Conservation (phyloP, 2,797 vertebrate genomes). For the Petrocephalus schoutedeni region DNA sequence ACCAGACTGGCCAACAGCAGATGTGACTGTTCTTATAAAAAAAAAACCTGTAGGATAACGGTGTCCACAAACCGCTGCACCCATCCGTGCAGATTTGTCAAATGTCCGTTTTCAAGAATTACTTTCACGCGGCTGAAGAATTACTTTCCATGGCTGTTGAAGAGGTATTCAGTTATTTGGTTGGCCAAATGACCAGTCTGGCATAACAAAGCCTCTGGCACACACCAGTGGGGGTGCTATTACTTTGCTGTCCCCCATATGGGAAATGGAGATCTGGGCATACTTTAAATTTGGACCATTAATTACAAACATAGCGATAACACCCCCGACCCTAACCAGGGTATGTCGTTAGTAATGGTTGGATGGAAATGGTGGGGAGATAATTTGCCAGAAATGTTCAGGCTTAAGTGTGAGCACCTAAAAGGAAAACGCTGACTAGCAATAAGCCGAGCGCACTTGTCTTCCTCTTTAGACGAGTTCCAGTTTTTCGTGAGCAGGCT, state of each 20-base stretch:
- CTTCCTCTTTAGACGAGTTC: constrained; percentile 76
- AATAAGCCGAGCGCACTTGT: neutral
- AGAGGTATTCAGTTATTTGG: neutral
- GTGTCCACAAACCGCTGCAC: neutral
- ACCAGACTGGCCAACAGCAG: neutral
- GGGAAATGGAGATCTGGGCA: neutral
- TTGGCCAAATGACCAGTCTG: neutral
- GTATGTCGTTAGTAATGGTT: neutral
- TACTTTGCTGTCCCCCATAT: neutral
- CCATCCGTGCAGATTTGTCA: neutral
- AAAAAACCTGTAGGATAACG: neutral
- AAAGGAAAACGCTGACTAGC: neutral
- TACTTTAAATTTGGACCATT: neutral
- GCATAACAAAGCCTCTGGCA: neutral
- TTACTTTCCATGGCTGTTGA: neutral
- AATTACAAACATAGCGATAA: neutral
- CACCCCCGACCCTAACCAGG: neutral
- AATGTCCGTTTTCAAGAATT: neutral
- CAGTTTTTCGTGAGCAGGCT: constrained; percentile 86
- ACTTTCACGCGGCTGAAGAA: neutral
- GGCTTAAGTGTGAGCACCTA: neutral
- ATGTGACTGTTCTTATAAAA: neutral
- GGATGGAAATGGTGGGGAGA: neutral
- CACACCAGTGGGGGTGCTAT: neutral
- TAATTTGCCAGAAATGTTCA: neutral